Conservation (phyloP, 2,888 invertebrate genomes). For the Conus canariensis region DNA sequence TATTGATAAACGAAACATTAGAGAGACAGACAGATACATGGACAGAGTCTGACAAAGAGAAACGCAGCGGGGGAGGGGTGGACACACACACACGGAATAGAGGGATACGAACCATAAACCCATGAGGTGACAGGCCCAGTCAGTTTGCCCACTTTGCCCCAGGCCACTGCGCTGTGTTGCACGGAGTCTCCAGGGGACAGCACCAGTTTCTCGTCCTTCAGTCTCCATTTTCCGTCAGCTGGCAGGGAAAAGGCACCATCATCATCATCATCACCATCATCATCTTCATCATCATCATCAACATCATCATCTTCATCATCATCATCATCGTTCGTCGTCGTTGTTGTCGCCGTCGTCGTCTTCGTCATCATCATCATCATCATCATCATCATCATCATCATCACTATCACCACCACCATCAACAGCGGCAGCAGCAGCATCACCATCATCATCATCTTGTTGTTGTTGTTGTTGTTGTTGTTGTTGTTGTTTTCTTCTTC, state of each 20-base stretch:
- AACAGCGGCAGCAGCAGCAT: no score
- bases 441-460: neutral
- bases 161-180: slow-evolving; percentile 21
- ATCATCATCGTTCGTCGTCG: neutral
- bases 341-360: neutral
- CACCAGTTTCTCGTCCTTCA: neutral
- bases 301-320: neutral
- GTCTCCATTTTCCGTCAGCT: neutral
- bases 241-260: neutral
- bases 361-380: neutral
- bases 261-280: neutral
- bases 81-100: neutral
- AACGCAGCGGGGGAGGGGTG: neutral
- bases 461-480: neutral
- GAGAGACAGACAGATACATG: neutral
- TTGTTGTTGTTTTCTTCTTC: neutral
- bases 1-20: neutral
- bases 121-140: neutral
- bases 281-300: neutral
- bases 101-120: slow-evolving; percentile 2
- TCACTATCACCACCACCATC: neutral
- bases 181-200: neutral
- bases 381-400: neutral
- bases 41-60: neutral
- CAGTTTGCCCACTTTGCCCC: slow-evolving; percentile 5